Evolutionary conservation across 2,888 invertebrate species (phyloP).

Genomic region (Drosophila maculinotata): DNA sequence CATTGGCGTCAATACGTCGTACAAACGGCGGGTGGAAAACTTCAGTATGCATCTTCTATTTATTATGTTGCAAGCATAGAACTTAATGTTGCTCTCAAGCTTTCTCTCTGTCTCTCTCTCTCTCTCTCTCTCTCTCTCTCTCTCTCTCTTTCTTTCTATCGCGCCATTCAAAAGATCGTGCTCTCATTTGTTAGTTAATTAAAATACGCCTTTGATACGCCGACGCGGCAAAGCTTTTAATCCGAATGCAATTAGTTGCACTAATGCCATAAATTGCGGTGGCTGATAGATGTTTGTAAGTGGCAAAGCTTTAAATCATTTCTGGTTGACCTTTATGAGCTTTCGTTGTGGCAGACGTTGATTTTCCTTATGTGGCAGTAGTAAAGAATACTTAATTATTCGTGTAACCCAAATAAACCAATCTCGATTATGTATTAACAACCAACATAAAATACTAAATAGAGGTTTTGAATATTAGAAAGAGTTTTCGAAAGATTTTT

Average conservation of each 20-base stretch:
- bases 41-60: conserved; percentile 45
- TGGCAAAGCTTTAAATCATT: conserved; percentile 51
- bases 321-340: conserved; percentile 62
- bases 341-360: conserved; percentile 15
- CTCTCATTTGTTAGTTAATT: conserved; percentile 69
- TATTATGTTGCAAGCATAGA: conserved; percentile 54
- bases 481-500: too few species aligned
- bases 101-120: too few species aligned
- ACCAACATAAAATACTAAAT: not conserved
- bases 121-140: conserved; percentile 7
- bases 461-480: too few species aligned
- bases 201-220: conserved; percentile 69
- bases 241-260: conserved; percentile 71
- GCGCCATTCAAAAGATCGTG: conserved; percentile 47
- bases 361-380: conserved; percentile 25
- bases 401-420: conserved; percentile 5
- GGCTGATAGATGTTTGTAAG: conserved; percentile 21
- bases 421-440: too few species aligned
- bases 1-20: conserved; percentile 28
- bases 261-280: conserved; percentile 41
- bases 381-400: conserved; percentile 19
- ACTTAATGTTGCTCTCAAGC: conserved; percentile 19
- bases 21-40: conserved; percentile 40
- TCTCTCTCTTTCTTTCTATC: conserved; percentile 5
- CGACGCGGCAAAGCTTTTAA: conserved; percentile 67